Evolutionary conservation across 1,140 invertebrate genomes (phyloP), one percentile per base, ranked within the genome.

Genomic region (Platyura marginata): DNA sequence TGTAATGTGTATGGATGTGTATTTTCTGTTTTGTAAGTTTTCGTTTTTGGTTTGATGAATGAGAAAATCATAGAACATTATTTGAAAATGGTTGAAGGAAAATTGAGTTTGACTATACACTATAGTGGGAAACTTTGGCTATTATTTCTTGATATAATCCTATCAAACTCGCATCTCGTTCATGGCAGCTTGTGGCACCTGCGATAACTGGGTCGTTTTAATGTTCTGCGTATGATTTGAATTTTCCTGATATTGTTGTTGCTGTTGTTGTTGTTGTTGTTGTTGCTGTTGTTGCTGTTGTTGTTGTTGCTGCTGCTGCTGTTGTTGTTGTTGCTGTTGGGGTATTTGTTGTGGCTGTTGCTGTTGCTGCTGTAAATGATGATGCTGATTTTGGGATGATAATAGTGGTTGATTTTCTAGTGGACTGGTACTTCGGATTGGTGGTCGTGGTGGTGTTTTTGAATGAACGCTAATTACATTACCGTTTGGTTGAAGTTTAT

Each of bases 121-220:
- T n/a, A n/a, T n/a, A n/a, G n/a, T n/a, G n/a, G n/a, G n/a, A n/a
- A n/a, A n/a, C n/a, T n/a, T n/a, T n/a, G n/a, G n/a, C n/a, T n/a
- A n/a, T n/a, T n/a, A n/a, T n/a, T n/a, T n/a, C n/a, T n/a, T n/a
- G n/a, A n/a, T n/a, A n/a, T 36, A 16, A 22, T 40, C 68, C 64
- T 74, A 78, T 85, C 81, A 85, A 74, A 83, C 81, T 50, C 81
- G 71, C 80, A 84, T 85, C 63, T 84, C 81, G 41, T 75, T 79
- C 63, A 83, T 82, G 13, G 78, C 74, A 20, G 78, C 76, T 54
- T 81, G 78, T 29, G 78, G 77, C 43, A 81, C 68, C 49, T 77
- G 69, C 46, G 70, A 68, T 40, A 29, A 8, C 13, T 6, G 6
- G 13, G 25, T 29, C 6, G 6, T 13, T 29, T 29, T 29, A 13